Conservation (phyloP, 2,888 invertebrate species). For the Bombylius major region DNA sequence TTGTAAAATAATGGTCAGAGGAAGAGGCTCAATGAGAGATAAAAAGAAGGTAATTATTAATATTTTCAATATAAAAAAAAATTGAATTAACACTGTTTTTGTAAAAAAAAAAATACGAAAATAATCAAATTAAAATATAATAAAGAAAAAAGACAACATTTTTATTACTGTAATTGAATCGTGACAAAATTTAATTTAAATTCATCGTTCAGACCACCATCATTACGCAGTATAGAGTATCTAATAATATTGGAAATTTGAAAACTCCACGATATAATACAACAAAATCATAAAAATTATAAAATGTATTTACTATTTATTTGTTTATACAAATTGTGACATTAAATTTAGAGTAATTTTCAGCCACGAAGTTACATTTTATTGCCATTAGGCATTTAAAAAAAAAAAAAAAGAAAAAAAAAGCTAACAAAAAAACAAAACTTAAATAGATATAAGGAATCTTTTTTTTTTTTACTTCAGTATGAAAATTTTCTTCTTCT, state of each 20-base stretch:
- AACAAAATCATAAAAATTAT: no score
- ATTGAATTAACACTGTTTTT: not conserved
- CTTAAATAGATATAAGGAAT: no score
- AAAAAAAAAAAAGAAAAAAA: not conserved
- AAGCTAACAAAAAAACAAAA: no score
- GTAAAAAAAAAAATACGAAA: constrained; percentile 6
- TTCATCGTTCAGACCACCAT: not conserved
- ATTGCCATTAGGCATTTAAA: not conserved
- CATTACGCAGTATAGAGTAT: no score
- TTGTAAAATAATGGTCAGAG: constrained; percentile 99
- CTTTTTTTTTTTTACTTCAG: no score
- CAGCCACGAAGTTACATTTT: not conserved
- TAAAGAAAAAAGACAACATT: not conserved
- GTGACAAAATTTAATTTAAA: not conserved
- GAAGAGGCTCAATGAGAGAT: constrained; percentile 98
- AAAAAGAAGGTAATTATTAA: constrained; percentile 82
- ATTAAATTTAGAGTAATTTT: no score
- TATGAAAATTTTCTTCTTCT: no score
- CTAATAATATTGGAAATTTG: no score
- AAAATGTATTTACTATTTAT: no score
- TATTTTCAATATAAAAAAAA: constrained; percentile 9
- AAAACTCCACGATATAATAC: no score
- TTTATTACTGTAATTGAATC: not conserved
- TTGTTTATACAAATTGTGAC: no score
- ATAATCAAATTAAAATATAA: constrained; percentile 13